Conservation (phyloP, 1,140 invertebrate species). For the Hyphantria cunea region DNA sequence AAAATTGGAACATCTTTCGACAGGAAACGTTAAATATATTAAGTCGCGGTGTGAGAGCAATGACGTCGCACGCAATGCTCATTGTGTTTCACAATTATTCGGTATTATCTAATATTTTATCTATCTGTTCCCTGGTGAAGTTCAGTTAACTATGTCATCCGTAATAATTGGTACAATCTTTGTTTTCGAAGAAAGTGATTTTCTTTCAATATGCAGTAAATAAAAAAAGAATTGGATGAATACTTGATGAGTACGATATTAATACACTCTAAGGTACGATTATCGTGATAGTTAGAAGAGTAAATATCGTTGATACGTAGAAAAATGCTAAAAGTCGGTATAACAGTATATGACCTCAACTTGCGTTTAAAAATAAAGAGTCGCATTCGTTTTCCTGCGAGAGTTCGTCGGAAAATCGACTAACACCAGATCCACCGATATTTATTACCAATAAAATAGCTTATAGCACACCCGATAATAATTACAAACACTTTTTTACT, state of each 20-base stretch:
- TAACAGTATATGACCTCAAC: constrained; percentile 48
- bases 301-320: too few relatives aligned
- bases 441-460: constrained; percentile 69
- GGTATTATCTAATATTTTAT: background rate
- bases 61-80: constrained; percentile 1
- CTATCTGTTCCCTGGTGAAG: background rate
- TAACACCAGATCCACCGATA: constrained; percentile 62
- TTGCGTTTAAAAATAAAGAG: constrained; percentile 62
- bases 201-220: too few relatives aligned
- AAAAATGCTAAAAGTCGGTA: too few relatives aligned
- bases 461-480: constrained; percentile 43
- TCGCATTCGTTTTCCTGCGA: constrained; percentile 47
- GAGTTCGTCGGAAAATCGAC: constrained; percentile 45
- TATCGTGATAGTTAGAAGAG: too few relatives aligned
- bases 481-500: constrained; percentile 48
- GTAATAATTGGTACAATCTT: too few relatives aligned
- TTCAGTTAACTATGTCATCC: too few relatives aligned
- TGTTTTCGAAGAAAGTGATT: too few relatives aligned
- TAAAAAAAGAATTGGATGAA: too few relatives aligned
- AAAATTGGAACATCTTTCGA: constrained; percentile 76
- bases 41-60: constrained; percentile 49
- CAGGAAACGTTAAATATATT: constrained; percentile 73
- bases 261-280: too few relatives aligned
- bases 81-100: constrained; percentile 19
- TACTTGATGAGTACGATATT: too few relatives aligned